phyloP scores from a whole-genome alignment of 2,888 invertebrate genomes.

The Ophion ellenae region DNA sequence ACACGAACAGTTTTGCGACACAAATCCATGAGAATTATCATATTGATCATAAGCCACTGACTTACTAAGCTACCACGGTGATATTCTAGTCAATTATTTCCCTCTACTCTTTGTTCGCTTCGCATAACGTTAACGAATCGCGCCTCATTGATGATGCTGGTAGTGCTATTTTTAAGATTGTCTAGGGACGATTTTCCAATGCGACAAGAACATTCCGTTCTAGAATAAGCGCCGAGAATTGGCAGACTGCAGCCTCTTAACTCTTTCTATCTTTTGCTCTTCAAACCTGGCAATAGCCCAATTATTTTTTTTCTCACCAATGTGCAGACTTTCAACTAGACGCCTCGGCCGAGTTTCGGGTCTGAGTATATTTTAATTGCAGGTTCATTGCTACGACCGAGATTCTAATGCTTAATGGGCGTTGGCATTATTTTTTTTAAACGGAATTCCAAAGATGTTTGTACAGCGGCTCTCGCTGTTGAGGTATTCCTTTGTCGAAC shows the following conservation, averaged over 20 bases:
- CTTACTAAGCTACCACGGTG: not conserved
- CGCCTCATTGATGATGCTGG: not conserved
- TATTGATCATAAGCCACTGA: not conserved
- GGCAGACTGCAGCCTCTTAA: conserved; percentile 49
- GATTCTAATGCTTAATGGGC: not conserved
- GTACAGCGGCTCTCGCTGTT: not conserved
- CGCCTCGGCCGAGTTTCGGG: conserved; percentile 28
- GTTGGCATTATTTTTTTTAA: not conserved
- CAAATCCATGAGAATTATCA: conserved; percentile 27
- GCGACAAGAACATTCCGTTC: conserved; percentile 51
- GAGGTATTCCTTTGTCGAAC: not conserved
- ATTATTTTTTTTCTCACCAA: conserved; percentile 42
- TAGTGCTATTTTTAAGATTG: conserved; percentile 54
- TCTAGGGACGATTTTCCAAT: conserved; percentile 51
- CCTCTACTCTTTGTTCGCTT: not conserved
- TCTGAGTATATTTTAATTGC: conserved; percentile 27
- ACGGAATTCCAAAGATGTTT: not conserved
- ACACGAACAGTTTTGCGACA: conserved; percentile 3
- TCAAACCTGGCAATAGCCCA: conserved; percentile 54
- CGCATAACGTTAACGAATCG: conserved; percentile 13
- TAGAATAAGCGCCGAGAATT: conserved; percentile 56
- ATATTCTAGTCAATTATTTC: not conserved
- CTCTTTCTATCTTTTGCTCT: conserved; percentile 23
- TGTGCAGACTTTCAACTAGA: conserved; percentile 42
- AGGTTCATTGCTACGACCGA: conserved; percentile 27